Evolutionary conservation across 1,140 invertebrate genomes (phyloP), one percentile per base, ranked within the genome.

Genomic region (Trissolcus basalis): DNA sequence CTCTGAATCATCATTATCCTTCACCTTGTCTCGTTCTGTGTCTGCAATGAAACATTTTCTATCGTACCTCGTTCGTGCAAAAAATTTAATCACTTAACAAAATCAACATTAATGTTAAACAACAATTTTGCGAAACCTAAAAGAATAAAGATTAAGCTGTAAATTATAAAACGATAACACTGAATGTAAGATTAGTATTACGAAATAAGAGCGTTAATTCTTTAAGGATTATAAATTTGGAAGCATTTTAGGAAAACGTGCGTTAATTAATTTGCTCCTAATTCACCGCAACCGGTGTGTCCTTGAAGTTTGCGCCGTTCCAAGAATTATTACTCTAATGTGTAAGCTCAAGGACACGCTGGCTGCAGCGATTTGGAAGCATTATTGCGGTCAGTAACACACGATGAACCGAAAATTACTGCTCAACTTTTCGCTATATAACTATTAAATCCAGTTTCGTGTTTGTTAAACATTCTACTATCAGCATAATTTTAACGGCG

Each of bases 11-110:
- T 84, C 67, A 76, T 86, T 85, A 87, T 86, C 85, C 86, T 83
- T 87, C 80, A 80, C 84, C 83, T 82, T 86, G 82, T 87, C 86
- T 83, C 77, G 80, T 77, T 80, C 77, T 78, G 83, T 85, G 86
- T 87, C 86, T 87, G 86, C 71, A 87, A 87, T 81, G 39, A 85
- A 81, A 84, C 67, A 84, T 60, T 81, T 55, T 49, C 41, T 80
- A 77, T 76, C 73, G 67, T 83, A 54, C 50, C 36, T 19, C 13
- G 8, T 11, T 36, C 19, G 6, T 27, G 19, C 19, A 27, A 27
- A 1, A 27, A 39, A 11, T 39, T 39, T 4, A 4, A 11, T 39
- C 36, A 11, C 10, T 35, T 35, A 10, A 35, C 36, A 39, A 39
- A 39, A 39, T 39, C 19, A 27, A 27, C 6, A 27, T 27, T 27